phyloP scores from a whole-genome alignment of 2,113 vertebrate species.

The Anas platyrhynchos region DNA sequence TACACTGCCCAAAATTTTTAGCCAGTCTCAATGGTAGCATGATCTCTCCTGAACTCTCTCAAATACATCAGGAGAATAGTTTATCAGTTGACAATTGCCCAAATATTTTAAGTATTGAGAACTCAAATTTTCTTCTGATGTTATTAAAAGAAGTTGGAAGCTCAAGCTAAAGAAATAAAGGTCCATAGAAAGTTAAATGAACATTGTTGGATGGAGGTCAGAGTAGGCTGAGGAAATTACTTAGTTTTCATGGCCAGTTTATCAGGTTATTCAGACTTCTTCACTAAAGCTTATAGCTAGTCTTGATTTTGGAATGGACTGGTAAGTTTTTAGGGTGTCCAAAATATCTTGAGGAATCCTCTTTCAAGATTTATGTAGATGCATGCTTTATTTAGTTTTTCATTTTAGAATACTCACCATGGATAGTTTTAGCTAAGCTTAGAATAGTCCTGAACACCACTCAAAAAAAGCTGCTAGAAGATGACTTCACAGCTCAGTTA shows the following conservation, averaged over 20 bases:
- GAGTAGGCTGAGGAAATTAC: not conserved
- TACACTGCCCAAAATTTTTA: not conserved
- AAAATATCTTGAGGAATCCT: not conserved
- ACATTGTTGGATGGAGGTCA: not conserved
- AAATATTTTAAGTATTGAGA: not conserved
- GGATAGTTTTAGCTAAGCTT: not conserved
- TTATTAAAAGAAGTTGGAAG: not conserved
- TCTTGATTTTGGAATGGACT: not conserved
- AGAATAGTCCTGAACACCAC: not conserved
- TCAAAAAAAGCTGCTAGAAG: not conserved
- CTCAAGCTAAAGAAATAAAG: not conserved
- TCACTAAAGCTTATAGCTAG: not conserved
- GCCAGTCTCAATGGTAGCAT: not conserved
- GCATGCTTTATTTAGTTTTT: not conserved
- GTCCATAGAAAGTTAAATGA: not conserved
- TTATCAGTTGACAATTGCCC: not conserved
- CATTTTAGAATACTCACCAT: not conserved
- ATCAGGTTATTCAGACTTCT: not conserved
- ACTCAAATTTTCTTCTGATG: fast-evolving
- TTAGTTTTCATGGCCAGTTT: not conserved
- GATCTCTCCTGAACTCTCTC: not conserved
- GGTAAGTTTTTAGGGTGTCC: not conserved
- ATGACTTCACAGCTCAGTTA: not conserved
- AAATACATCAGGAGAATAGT: not conserved
- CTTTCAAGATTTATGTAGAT: not conserved